Conservation (phyloP, 2,797 vertebrate species). For the Leucoraja ocellata region DNA sequence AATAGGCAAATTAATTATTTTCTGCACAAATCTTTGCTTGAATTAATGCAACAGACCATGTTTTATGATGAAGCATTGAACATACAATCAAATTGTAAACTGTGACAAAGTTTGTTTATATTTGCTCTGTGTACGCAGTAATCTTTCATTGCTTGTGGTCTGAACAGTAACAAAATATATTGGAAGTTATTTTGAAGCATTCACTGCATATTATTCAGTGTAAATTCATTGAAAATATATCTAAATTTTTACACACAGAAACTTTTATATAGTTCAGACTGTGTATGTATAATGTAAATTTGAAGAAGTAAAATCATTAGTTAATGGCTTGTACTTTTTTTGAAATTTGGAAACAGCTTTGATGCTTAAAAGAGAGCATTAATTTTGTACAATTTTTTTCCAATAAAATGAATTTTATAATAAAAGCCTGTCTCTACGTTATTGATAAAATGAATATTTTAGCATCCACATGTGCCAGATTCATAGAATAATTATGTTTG, state of each 20-base stretch:
- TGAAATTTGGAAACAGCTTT: conserved; percentile 46
- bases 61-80: conserved; percentile 24
- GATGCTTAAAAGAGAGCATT: conserved; percentile 48
- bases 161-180: conserved; percentile 20
- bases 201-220: conserved; percentile 33
- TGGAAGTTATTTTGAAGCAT: conserved; percentile 29
- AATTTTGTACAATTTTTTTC: conserved; percentile 54
- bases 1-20: not conserved
- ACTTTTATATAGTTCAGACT: conserved; percentile 37
- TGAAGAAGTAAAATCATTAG: conserved; percentile 45
- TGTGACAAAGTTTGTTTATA: conserved; percentile 27
- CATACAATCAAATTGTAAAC: conserved; percentile 25
- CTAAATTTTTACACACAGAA: conserved; percentile 30
- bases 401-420: conserved; percentile 49
- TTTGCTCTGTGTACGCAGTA: not conserved
- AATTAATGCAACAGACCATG: conserved; percentile 13
- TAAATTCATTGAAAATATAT: conserved; percentile 37
- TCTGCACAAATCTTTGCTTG: conserved; percentile 29
- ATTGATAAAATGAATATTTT: not conserved
- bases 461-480: not conserved
- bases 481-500: not conserved
- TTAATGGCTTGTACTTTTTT: conserved; percentile 48
- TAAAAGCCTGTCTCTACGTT: not conserved
- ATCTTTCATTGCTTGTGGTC: conserved; percentile 30
- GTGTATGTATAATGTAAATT: conserved; percentile 53